phyloP scores from a whole-genome alignment of 2,888 invertebrate species.

The Volucella bombylans region DNA sequence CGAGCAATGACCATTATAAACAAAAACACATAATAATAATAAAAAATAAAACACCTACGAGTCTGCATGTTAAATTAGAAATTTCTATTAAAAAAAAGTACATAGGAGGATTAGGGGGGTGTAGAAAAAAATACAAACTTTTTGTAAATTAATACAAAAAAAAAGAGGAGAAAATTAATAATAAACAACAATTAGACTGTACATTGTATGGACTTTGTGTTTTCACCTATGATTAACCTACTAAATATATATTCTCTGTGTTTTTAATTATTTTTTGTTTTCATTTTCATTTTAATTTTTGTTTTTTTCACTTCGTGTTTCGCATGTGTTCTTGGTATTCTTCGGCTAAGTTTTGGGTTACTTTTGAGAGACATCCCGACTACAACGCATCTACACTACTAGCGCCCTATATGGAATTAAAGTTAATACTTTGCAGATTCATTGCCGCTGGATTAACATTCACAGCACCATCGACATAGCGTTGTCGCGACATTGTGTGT shows the following conservation, averaged over 20 bases:
- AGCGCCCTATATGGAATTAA: conserved; percentile 88
- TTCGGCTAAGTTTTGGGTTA: conserved; percentile 41
- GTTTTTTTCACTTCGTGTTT: conserved; percentile 2
- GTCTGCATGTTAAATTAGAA: conserved; percentile 8
- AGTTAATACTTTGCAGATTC: conserved; percentile 89
- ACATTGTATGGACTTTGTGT: conserved; percentile 72
- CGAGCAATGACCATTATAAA: conserved; percentile 45
- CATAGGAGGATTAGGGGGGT: too few species aligned
- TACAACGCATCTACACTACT: conserved; percentile 48
- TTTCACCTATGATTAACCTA: conserved; percentile 56
- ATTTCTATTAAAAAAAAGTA: conserved; percentile 23
- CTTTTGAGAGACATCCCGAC: conserved; percentile 13
- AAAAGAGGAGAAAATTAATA: conserved; percentile 18
- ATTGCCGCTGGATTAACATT: conserved; percentile 85
- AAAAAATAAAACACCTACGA: too few species aligned
- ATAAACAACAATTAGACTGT: conserved; percentile 67
- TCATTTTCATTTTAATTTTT: too few species aligned
- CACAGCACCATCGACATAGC: conserved; percentile 82
- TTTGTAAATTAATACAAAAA: conserved; percentile 5
- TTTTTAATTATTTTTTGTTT: too few species aligned
- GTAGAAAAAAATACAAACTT: conserved; percentile 8
- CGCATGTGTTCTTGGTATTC: conserved; percentile 43
- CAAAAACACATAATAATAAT: background rate
- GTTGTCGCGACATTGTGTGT: conserved; percentile 84
- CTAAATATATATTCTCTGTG: conserved; percentile 57